Conservation (phyloP, 2,797 vertebrate genomes). For the Enteromius argenteus region DNA sequence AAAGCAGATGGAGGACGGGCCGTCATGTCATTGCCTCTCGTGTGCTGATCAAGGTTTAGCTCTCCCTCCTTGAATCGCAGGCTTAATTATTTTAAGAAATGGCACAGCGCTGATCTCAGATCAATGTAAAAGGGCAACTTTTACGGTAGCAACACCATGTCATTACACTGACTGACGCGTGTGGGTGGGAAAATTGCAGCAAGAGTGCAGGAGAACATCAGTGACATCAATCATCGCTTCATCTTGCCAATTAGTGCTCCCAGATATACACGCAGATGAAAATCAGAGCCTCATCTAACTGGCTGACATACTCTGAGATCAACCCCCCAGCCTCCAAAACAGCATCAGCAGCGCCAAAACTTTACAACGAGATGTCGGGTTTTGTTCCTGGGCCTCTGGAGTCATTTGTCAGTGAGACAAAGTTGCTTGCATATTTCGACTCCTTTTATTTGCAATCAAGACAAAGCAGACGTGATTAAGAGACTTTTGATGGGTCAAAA, state of each 20-base stretch:
- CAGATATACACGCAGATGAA: slow-evolving; percentile 54
- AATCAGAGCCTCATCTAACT: slow-evolving; percentile 57
- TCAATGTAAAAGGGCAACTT: slow-evolving; percentile 39
- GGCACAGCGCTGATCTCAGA: slow-evolving; percentile 42
- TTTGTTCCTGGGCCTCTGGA: slow-evolving; percentile 42
- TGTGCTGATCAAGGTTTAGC: slow-evolving; percentile 37
- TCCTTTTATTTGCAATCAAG: slow-evolving; percentile 34
- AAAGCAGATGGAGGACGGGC: slow-evolving; percentile 37
- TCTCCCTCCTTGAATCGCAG: slow-evolving; percentile 35
- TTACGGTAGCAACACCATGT: slow-evolving; percentile 40
- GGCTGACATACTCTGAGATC: slow-evolving; percentile 53
- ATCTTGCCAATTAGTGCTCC: slow-evolving; percentile 60
- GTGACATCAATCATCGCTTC: slow-evolving; percentile 59
- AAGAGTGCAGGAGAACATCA: slow-evolving; percentile 48
- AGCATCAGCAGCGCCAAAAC: slow-evolving; percentile 46
- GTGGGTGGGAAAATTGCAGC: slow-evolving; percentile 46
- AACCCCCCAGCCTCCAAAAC: slow-evolving; percentile 42
- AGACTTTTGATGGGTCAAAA: slow-evolving; percentile 6
- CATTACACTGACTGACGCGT: slow-evolving; percentile 55
- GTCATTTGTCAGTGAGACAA: slow-evolving; percentile 23
- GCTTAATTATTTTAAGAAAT: slow-evolving; percentile 49
- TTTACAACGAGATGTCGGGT: slow-evolving; percentile 43
- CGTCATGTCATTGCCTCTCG: slow-evolving; percentile 38
- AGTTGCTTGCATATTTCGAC: not conserved
- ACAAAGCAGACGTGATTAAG: slow-evolving; percentile 2